Evolutionary conservation across 2,888 invertebrate species (phyloP).

Genomic region (Drosophila mercatorum): DNA sequence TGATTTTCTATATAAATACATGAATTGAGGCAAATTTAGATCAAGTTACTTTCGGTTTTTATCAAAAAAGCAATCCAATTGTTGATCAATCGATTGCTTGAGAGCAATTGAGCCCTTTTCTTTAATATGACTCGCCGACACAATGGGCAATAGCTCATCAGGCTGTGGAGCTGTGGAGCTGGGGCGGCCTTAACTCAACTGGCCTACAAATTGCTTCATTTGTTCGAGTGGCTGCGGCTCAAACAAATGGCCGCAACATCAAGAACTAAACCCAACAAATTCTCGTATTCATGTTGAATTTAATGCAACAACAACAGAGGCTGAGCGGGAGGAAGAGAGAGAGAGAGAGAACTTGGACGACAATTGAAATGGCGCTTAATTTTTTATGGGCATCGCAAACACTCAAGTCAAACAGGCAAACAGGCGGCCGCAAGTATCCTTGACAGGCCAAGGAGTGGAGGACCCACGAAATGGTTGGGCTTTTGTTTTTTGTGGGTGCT

Average conservation of each 20-base stretch:
- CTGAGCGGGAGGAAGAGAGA: background rate
- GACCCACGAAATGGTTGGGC: too few relatives aligned
- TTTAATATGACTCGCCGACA: background rate
- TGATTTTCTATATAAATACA: background rate
- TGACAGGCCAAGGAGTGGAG: constrained; percentile 45
- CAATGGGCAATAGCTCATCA: constrained; percentile 8
- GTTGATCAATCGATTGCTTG: constrained; percentile 18
- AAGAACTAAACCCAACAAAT: constrained; percentile 52
- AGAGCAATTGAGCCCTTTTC: background rate
- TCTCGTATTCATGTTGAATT: constrained; percentile 61
- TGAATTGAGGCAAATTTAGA: background rate
- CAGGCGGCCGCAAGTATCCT: constrained; percentile 68
- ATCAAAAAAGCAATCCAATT: background rate
- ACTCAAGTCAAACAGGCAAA: constrained; percentile 72
- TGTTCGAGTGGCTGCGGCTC: constrained; percentile 37
- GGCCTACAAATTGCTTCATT: constrained; percentile 74
- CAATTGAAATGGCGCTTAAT: constrained; percentile 79
- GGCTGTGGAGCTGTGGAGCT: background rate
- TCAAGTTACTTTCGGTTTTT: background rate
- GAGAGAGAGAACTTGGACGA: constrained; percentile 42
- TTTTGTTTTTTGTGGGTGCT: constrained; percentile 27
- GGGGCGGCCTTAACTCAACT: constrained; percentile 29
- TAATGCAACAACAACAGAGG: constrained; percentile 49
- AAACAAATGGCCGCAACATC: constrained; percentile 23
- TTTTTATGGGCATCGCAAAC: constrained; percentile 76